Base-by-base conservation (phyloP, 1,140 invertebrate species). In the Wiebesia pumilae region DNA sequence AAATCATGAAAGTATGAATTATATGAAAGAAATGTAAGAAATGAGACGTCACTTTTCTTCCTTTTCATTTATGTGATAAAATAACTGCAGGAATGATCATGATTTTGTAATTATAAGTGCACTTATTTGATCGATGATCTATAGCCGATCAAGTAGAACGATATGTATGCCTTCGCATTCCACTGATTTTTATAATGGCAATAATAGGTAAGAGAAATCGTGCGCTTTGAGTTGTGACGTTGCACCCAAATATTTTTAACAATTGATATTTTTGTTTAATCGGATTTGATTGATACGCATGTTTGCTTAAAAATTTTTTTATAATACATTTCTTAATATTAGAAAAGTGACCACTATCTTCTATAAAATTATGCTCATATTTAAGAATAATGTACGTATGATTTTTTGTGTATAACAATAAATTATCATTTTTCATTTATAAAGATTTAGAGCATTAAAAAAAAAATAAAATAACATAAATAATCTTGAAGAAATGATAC, bases 41-140 rank as follows among this genome's bases (percentile, higher is more conserved):
- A 75, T 43, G 40, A 27, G 3, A 14, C 33, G 24, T 75, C 21
- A 2, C 47, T n/a, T 58, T 79, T 77, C 43, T 51, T 69, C 30
- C 19, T 79, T 30, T 79, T 79, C 10, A 24, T 24, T 19, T 24
- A 12, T 27, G 40, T 73, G 2, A 73, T 73, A 40, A 73, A 69
- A 69, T 14, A 33, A n/a, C 30, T 19, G 30, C 2, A 30, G 6
- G 30, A 84, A 69, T 69, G 75, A 35, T 85, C 83, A 80, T 69
- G 77, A 85, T 16, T 69, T 1, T 4, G 43, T 40, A 69, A 79
- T 80, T 71, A 85, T 38, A 54, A 80, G 33, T 80, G 58, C 43
- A 79, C 30, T 80, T 12, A 27, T 69, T 40, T 77, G 54, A 84
- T 84, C 27, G 54, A 65, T 65, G 81, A 77, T 83, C 71, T 62